Conservation (phyloP, 2,113 vertebrate species). For the Mungos mungo region DNA sequence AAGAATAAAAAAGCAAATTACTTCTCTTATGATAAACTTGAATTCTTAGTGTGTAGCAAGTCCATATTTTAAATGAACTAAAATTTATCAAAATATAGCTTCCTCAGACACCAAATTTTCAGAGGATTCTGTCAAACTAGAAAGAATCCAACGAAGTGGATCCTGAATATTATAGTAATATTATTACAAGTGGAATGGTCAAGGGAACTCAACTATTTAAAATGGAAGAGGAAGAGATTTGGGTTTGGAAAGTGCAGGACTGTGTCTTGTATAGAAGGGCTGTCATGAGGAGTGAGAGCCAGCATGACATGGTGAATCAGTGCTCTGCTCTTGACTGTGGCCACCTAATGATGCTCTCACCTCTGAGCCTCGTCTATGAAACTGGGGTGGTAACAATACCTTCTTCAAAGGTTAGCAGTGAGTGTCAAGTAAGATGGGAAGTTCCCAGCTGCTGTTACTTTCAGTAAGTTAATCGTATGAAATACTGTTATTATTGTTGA, state of each 20-base stretch:
- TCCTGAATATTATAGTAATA: not conserved
- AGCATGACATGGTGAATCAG: not conserved
- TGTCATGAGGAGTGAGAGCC: not conserved
- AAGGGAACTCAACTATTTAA: not conserved
- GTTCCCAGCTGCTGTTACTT: not conserved
- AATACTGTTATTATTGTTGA: not conserved
- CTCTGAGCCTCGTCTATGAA: not conserved
- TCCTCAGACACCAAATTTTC: not conserved
- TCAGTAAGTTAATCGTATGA: not conserved
- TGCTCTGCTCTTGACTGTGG: not conserved
- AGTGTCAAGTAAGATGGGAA: not conserved
- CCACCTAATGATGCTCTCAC: not conserved
- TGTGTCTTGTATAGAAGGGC: not conserved
- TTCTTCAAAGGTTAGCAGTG: not conserved
- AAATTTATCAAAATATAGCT: slow-evolving; percentile 11
- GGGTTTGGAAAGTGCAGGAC: not conserved
- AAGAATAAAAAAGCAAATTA: not conserved
- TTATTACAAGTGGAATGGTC: not conserved
- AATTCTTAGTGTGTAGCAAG: not conserved
- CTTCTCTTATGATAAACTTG: not conserved
- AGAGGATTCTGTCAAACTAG: not conserved
- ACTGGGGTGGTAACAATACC: not conserved
- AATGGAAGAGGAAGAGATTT: not conserved
- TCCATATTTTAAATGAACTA: slow-evolving; percentile 47
- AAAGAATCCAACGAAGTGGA: not conserved